phyloP scores from a whole-genome alignment of 1,140 invertebrate genomes.

The Vanessa atalanta region DNA sequence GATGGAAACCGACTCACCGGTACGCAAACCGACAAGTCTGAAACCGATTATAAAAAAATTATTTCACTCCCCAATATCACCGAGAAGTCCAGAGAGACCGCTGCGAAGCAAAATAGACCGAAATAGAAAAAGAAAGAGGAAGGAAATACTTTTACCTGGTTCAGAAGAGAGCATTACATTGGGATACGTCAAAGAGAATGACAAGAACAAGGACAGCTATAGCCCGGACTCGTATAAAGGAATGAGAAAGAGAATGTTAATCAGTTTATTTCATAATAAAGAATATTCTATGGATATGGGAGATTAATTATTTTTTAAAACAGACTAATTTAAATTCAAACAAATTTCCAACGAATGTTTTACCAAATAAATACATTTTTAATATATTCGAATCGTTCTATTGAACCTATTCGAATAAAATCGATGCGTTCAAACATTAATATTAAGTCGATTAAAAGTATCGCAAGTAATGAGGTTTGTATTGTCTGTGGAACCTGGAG shows the following conservation, averaged over 20 bases:
- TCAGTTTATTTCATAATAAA: conserved; percentile 65
- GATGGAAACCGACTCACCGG: conserved; percentile 66
- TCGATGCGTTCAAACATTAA: background rate
- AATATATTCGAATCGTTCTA: background rate
- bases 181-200: conserved; percentile 55
- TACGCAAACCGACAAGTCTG: conserved; percentile 46
- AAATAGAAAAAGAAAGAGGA: conserved; percentile 52
- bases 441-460: background rate
- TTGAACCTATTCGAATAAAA: background rate
- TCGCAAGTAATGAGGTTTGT: background rate
- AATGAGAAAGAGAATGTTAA: conserved; percentile 62
- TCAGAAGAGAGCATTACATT: conserved; percentile 51
- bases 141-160: conserved; percentile 50
- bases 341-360: no score
- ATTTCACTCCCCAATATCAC: conserved; percentile 60
- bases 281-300: conserved; percentile 60
- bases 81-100: conserved; percentile 33
- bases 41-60: conserved; percentile 59
- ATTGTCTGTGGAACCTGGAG: background rate
- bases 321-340: no score
- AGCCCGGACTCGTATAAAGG: conserved; percentile 48
- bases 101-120: conserved; percentile 20
- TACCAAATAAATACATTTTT: no score
- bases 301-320: background rate
- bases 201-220: conserved; percentile 45